Evolutionary conservation across 2,113 vertebrate species (phyloP), one percentile per base, ranked within the genome.

Genomic region (Okapia johnstoni): DNA sequence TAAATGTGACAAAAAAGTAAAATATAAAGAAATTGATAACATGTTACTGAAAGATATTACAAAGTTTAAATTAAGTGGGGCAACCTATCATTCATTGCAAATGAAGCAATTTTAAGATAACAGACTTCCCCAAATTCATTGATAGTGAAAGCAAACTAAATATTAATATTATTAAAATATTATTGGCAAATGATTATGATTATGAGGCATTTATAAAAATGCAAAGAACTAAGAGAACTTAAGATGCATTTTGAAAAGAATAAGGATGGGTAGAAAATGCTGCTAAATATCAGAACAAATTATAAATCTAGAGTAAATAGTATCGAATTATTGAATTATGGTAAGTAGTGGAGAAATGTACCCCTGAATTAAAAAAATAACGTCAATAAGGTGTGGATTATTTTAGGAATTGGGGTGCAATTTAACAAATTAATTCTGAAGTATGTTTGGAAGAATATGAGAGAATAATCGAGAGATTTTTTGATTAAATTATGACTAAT

Each of bases 361-460:
- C 7, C 83, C 28, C 40, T 36, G 48, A 55, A 66, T 85, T 79
- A 5, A 16, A 36, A 3, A 63, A 21, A 54, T 57, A 93, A n/a
- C 40, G 33, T 13, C 43, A 85, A 33, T 80, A 80, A 84, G 19
- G 23, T 77, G 52, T 33, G 12, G 50, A 12, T 9, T 46, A 80
- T 88, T 80, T 90, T 66, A 40, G 63, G 33, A 66, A 80, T 60
- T 28, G 30, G 25, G 57, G 50, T 63, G 15, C 50, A 92, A 50
- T 48, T 94, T 89, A 70, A 73, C 58, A 94, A 86, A 61, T 92
- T 92, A 46, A 73, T 89, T 94, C 63, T 85, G 16, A 92, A 96
- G 36, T 54, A 50, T 94, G 80, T 81, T 96, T 89, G 70, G 52
- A 97, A 96, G 86, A 90, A n/a, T n/a, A 60, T 66, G 10, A 86